These are phyloP conservation scores for Sitta europaea DNA, from an alignment of 2,113 vertebrate species.

Conservation along the genomic window DNA sequence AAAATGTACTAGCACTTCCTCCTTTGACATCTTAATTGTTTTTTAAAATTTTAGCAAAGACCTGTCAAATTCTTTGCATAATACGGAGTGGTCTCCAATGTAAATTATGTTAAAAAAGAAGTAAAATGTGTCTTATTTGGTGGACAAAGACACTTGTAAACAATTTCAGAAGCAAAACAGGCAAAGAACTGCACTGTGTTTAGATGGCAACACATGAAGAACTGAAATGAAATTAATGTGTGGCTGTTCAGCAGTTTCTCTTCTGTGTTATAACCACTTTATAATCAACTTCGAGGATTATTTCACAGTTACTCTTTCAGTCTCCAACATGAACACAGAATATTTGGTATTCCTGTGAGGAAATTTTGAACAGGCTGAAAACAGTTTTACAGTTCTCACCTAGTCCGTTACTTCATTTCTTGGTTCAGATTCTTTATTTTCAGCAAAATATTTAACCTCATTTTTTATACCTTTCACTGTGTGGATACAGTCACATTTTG, in stretches of 20 bases:
- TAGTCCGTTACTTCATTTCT: neutral
- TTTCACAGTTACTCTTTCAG: neutral
- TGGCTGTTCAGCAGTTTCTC: neutral
- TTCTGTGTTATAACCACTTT: neutral
- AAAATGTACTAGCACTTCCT: constrained; percentile 64
- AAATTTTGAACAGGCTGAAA: neutral
- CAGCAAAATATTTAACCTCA: neutral
- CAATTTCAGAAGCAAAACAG: constrained; percentile 20
- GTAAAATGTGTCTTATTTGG: constrained; percentile 19
- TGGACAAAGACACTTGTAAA: constrained; percentile 35
- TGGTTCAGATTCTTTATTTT: neutral
- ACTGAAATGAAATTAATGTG: neutral
- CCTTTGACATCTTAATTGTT: constrained; percentile 73
- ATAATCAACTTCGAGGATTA: neutral
- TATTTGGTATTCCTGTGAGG: neutral
- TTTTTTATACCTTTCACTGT: neutral
- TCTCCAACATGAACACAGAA: neutral
- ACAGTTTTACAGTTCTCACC: neutral
- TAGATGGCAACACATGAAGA: neutral
- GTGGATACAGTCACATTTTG: neutral
- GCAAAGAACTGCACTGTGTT: neutral
- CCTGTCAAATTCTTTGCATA: constrained; percentile 70
- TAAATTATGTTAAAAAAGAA: constrained; percentile 52
- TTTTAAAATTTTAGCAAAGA: constrained; percentile 66
- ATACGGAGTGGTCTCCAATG: constrained; percentile 40